Evolutionary conservation across 2,113 vertebrate species (phyloP).

Genomic region (Salvelinus sp.): DNA sequence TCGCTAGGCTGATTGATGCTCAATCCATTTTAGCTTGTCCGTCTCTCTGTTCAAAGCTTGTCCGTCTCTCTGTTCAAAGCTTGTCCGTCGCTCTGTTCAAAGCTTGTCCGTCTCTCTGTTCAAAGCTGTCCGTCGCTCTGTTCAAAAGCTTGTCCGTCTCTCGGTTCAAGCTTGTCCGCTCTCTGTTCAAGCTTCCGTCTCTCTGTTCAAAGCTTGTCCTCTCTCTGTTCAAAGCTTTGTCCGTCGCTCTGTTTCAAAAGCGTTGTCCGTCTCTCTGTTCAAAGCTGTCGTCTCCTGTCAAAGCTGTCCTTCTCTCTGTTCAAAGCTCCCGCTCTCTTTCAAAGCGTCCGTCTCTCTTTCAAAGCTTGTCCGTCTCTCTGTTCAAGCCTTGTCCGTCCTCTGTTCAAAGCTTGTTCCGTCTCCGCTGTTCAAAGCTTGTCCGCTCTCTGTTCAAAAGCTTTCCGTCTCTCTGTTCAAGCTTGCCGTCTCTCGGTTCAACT

Average conservation of each 20-base stretch:
- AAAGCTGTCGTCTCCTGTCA: neutral
- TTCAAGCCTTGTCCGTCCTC: neutral
- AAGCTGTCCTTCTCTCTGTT: neutral
- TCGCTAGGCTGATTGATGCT: neutral
- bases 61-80: neutral
- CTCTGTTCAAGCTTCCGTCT: too few relatives aligned
- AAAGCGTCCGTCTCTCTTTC: neutral
- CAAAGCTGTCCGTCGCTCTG: neutral
- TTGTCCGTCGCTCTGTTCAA: neutral
- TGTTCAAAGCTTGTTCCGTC: neutral
- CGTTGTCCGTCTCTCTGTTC: neutral
- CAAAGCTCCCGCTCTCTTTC: neutral
- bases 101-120: neutral
- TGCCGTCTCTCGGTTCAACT: too few relatives aligned
- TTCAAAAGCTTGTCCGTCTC: neutral
- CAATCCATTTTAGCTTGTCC: neutral
- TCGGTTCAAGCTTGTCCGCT: neutral
- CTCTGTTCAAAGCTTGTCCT: neutral
- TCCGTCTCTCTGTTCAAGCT: neutral
- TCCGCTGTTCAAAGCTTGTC: neutral
- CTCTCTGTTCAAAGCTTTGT: neutral
- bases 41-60: neutral
- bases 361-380: neutral
- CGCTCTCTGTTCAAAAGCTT: too few relatives aligned
- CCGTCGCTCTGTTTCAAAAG: neutral